These are phyloP conservation scores for Papilio gigon DNA, from an alignment of 2,888 invertebrate genomes.

Conservation along the genomic window DNA sequence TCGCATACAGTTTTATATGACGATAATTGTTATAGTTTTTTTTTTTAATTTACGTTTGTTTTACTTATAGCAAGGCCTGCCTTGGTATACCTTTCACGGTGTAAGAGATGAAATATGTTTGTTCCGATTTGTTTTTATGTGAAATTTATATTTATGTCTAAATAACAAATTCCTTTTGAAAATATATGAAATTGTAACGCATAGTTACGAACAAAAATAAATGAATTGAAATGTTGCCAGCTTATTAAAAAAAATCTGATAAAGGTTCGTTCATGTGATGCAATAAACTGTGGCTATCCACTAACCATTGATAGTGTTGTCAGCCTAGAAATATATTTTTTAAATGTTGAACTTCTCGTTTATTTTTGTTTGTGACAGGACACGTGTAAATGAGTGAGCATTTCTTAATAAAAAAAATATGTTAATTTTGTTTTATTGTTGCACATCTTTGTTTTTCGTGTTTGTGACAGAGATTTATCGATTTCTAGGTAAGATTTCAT, in stretches of 20 bases:
- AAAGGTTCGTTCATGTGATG: too few relatives aligned
- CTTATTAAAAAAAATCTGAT: neutral
- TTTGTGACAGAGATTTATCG: constrained; percentile 78
- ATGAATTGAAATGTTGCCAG: neutral
- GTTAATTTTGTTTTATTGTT: constrained; percentile 74
- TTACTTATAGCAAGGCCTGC: constrained; percentile 1
- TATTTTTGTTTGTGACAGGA: constrained; percentile 15
- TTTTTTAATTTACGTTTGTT: neutral
- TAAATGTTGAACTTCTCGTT: neutral
- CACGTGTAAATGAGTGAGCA: constrained; percentile 9
- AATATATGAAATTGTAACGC: constrained; percentile 1
- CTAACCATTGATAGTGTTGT: neutral
- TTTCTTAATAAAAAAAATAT: constrained; percentile 42
- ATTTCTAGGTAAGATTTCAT: constrained; percentile 69
- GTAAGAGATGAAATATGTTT: neutral
- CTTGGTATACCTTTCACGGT: constrained; percentile 5
- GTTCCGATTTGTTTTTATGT: neutral
- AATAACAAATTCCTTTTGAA: neutral
- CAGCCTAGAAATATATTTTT: neutral
- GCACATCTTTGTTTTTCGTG: constrained; percentile 76
- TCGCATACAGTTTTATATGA: neutral
- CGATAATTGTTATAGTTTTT: neutral
- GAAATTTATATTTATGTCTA: constrained; percentile 12
- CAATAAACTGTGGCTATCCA: neutral
- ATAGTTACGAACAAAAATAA: constrained; percentile 10